Percentiles rank a stretch among this genome's conserved stretches.
Conservation (phyloP, 1,140 invertebrate species). For the Araneus ventricosus region DNA sequence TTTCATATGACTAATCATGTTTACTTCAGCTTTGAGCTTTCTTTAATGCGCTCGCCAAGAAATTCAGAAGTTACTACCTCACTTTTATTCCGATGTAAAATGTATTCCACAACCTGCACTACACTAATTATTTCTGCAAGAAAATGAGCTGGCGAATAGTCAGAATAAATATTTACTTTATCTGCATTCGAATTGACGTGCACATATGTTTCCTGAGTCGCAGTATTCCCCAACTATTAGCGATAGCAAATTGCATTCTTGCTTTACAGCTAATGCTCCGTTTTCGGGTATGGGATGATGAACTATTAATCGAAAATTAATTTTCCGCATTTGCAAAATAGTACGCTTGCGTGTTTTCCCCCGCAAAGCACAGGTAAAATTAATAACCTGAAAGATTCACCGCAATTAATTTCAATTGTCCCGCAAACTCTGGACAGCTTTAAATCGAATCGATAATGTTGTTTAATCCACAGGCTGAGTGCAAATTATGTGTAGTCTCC, state of each 20-base stretch:
- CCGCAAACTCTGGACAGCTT: slow-evolving; percentile 38
- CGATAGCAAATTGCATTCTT: slow-evolving; percentile 50
- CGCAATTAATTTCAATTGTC: slow-evolving; percentile 70
- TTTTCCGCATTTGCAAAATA: slow-evolving; percentile 48
- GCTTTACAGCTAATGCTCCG: slow-evolving; percentile 11
- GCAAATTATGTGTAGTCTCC: slow-evolving; percentile 24
- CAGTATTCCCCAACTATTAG: slow-evolving; percentile 29
- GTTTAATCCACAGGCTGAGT: slow-evolving; percentile 38
- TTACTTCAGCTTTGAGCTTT: too few relatives aligned
- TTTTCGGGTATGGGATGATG: neutral
- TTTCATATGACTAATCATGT: too few relatives aligned
- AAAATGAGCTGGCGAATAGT: neutral
- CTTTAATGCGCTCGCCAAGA: too few relatives aligned
- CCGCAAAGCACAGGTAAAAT: slow-evolving; percentile 53
- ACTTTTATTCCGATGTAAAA: neutral
- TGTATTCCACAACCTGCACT: neutral
- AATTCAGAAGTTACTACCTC: neutral
- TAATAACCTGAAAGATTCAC: slow-evolving; percentile 63
- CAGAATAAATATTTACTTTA: slow-evolving; percentile 29
- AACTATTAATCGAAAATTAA: slow-evolving; percentile 67
- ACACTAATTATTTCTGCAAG: neutral
- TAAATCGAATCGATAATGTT: slow-evolving; percentile 56
- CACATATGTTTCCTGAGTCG: neutral
- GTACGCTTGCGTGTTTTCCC: slow-evolving; percentile 57
- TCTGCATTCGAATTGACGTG: neutral